Evolutionary conservation across 2,888 invertebrate genomes (phyloP).

Genomic region (Luperina nickerlii): DNA sequence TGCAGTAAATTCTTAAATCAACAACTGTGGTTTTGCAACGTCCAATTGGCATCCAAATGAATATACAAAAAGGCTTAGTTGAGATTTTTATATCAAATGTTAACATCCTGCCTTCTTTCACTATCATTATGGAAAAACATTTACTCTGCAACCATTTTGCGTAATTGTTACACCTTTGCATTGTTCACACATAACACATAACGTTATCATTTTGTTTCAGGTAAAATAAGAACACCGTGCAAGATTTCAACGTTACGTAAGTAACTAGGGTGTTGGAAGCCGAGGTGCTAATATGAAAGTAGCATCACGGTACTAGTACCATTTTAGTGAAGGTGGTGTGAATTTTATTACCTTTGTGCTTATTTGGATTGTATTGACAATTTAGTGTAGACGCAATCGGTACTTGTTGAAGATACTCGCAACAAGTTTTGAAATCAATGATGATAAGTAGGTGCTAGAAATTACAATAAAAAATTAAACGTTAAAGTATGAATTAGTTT

Average conservation of each 20-base stretch:
- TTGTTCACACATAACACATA: constrained; percentile 51
- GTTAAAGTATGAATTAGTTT: background rate
- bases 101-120: constrained; percentile 14
- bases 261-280: constrained; percentile 46
- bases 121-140: constrained; percentile 40
- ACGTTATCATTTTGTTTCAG: constrained; percentile 64
- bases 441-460: background rate
- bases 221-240: constrained; percentile 59
- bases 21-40: background rate
- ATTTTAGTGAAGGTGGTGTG: constrained; percentile 50
- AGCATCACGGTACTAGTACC: constrained; percentile 25
- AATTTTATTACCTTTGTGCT: constrained; percentile 49
- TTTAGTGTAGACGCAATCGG: constrained; percentile 12
- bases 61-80: background rate
- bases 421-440: constrained; percentile 13
- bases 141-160: constrained; percentile 31
- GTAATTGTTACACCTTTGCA: constrained; percentile 39
- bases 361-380: constrained; percentile 38
- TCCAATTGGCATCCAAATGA: background rate
- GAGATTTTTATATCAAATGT: constrained; percentile 16
- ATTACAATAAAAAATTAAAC: background rate
- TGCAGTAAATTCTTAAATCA: background rate
- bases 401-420: constrained; percentile 19
- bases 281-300: constrained; percentile 53
- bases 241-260: constrained; percentile 61